Percentiles rank a stretch among this genome's conserved stretches.
phyloP scores from a whole-genome alignment of 2,888 invertebrate species.

The Syritta pipiens region DNA sequence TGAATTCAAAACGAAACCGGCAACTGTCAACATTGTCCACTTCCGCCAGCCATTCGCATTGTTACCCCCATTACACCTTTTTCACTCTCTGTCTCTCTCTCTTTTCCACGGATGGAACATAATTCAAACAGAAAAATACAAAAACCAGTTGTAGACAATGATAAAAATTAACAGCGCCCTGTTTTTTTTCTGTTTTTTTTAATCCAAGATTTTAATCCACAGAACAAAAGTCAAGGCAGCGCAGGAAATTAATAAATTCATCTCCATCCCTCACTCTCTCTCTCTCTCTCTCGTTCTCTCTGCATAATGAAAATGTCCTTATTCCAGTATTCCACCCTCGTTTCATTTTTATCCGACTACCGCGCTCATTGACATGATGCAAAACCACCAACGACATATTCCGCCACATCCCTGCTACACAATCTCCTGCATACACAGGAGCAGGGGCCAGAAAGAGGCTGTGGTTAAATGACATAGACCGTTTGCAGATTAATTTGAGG shows the following conservation, averaged over 20 bases:
- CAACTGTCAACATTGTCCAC: slow-evolving; percentile 43
- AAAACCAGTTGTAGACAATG: slow-evolving; percentile 32
- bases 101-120: neutral
- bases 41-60: slow-evolving; percentile 3
- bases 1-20: too few species aligned
- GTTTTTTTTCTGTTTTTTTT: slow-evolving; percentile 17
- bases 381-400: slow-evolving; percentile 65
- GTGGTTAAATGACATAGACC: slow-evolving; percentile 64
- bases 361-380: slow-evolving; percentile 60
- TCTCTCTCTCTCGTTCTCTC: neutral
- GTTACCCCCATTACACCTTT: slow-evolving; percentile 1
- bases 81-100: neutral
- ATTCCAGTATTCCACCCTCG: slow-evolving; percentile 50
- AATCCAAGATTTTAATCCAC: slow-evolving; percentile 38
- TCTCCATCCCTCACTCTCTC: slow-evolving; percentile 7
- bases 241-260: slow-evolving; percentile 67
- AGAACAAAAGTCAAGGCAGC: slow-evolving; percentile 62
- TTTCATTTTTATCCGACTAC: slow-evolving; percentile 53
- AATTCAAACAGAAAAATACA: neutral
- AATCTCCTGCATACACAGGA: too few species aligned
- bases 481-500: slow-evolving; percentile 66
- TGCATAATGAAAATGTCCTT: slow-evolving; percentile 63
- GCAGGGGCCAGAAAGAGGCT: too few species aligned
- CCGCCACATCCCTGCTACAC: slow-evolving; percentile 20
- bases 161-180: slow-evolving; percentile 50